Evolutionary conservation across 2,797 vertebrate species (phyloP).

Genomic region (Enteromius argenteus): DNA sequence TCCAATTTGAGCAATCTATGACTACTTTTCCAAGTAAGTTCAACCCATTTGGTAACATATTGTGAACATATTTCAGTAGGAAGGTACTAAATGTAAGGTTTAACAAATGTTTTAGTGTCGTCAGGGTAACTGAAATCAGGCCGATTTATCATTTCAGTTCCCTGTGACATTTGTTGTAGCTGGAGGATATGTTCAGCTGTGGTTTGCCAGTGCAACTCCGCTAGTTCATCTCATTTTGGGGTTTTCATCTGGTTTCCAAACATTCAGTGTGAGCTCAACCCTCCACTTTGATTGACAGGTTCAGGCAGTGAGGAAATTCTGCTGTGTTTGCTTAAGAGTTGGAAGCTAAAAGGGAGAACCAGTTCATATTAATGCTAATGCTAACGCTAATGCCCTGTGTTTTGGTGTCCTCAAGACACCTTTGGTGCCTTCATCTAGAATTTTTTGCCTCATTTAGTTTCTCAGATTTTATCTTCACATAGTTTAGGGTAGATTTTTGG

Average conservation of each 20-base stretch:
- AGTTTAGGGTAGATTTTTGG: not conserved
- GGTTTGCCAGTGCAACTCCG: not conserved
- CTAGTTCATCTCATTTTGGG: not conserved
- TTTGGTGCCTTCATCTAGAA: not conserved
- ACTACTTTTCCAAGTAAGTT: not conserved
- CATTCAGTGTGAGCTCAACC: constrained; percentile 1
- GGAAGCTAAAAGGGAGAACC: not conserved
- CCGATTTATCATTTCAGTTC: constrained; percentile 1
- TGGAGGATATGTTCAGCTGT: constrained; percentile 11
- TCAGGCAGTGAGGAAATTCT: constrained; percentile 4
- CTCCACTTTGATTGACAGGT: not conserved
- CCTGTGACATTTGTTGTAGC: constrained; percentile 13
- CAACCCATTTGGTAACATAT: not conserved
- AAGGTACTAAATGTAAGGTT: not conserved
- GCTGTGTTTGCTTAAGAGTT: not conserved
- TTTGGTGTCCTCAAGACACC: not conserved
- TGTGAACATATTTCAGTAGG: constrained; percentile 4
- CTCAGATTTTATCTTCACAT: not conserved
- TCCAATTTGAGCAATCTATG: constrained; percentile 8
- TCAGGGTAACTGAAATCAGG: constrained; percentile 17
- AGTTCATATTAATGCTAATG: not conserved
- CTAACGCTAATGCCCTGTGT: not conserved
- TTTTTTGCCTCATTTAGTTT: not conserved
- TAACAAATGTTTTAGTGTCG: constrained; percentile 22
- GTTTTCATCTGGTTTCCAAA: constrained; percentile 11